phyloP scores from a whole-genome alignment of 1,140 invertebrate species.

The Dendroctonus ponderosae region DNA sequence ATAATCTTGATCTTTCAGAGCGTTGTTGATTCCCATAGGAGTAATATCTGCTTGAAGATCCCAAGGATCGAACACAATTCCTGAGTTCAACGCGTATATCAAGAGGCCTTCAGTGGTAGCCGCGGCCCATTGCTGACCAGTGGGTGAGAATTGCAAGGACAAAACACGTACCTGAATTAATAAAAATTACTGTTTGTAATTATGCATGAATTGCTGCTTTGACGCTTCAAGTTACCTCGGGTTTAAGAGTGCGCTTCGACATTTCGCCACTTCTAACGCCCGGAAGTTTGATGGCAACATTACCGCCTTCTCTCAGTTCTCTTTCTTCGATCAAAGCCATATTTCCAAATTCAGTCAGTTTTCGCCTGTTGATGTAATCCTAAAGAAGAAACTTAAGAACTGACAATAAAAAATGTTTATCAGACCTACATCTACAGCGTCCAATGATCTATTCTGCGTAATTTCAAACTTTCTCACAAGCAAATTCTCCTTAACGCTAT shows the following conservation, averaged over 20 bases:
- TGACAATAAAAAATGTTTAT: not conserved
- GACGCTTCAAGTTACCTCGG: conserved; percentile 64
- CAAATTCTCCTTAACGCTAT: conserved; percentile 74
- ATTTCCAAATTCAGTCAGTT: conserved; percentile 93
- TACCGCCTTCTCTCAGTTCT: conserved; percentile 69
- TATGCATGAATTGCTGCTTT: too few relatives aligned
- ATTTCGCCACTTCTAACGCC: conserved; percentile 87
- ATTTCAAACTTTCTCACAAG: conserved; percentile 91
- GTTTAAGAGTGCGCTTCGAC: conserved; percentile 78
- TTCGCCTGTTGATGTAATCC: conserved; percentile 87
- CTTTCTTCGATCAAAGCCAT: conserved; percentile 79
- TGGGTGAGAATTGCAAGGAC: conserved; percentile 87
- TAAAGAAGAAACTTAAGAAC: conserved; percentile 48
- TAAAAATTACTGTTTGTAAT: not conserved
- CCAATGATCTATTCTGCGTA: conserved; percentile 90
- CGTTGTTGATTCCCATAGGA: conserved; percentile 65
- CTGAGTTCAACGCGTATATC: conserved; percentile 82
- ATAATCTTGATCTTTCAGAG: conserved; percentile 65
- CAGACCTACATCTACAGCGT: conserved; percentile 83
- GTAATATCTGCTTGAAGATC: conserved; percentile 63
- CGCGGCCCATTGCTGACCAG: conserved; percentile 86
- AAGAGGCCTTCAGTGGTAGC: conserved; percentile 92
- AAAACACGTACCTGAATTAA: conserved; percentile 65
- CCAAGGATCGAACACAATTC: conserved; percentile 59
- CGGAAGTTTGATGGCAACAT: conserved; percentile 74